Conservation (phyloP, 2,113 vertebrate genomes). For the Sorex fumeus region DNA sequence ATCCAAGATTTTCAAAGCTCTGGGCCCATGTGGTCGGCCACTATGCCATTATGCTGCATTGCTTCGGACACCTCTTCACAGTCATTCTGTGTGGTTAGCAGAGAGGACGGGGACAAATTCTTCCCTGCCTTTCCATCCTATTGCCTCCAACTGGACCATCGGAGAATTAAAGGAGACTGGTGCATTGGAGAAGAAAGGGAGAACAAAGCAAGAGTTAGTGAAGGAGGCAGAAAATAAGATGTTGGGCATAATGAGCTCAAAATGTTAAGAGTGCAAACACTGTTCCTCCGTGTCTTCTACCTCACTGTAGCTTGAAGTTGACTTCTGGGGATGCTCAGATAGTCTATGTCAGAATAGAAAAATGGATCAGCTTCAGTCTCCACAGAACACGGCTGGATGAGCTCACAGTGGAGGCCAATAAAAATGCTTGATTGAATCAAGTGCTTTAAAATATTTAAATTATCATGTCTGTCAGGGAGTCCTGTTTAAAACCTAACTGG, state of each 20-base stretch:
- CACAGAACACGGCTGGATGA: slow-evolving; percentile 11
- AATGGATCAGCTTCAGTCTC: neutral
- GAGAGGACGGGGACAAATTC: neutral
- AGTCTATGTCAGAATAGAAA: slow-evolving; percentile 25
- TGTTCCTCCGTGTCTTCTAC: neutral
- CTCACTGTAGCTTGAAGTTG: neutral
- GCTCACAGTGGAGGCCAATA: neutral
- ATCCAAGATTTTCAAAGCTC: neutral
- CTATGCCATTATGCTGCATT: too few species aligned
- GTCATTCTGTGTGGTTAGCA: slow-evolving; percentile 1
- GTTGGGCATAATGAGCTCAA: slow-evolving; percentile 5
- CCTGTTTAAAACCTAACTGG: too few species aligned
- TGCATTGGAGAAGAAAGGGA: neutral
- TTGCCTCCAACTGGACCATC: slow-evolving; percentile 1
- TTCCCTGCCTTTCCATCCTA: neutral
- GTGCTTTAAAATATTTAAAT: slow-evolving; percentile 53
- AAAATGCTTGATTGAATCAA: slow-evolving; percentile 4
- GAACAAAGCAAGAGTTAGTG: slow-evolving; percentile 4
- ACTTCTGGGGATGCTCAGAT: slow-evolving; percentile 36
- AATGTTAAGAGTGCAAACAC: slow-evolving; percentile 17
- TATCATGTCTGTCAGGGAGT: slow-evolving; percentile 3
- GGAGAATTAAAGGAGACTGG: slow-evolving; percentile 8
- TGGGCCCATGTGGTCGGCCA: neutral
- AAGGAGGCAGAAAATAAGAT: neutral
- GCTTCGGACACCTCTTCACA: neutral